phyloP scores from a whole-genome alignment of 2,797 vertebrate species.

The Lutjanus campechanus region DNA sequence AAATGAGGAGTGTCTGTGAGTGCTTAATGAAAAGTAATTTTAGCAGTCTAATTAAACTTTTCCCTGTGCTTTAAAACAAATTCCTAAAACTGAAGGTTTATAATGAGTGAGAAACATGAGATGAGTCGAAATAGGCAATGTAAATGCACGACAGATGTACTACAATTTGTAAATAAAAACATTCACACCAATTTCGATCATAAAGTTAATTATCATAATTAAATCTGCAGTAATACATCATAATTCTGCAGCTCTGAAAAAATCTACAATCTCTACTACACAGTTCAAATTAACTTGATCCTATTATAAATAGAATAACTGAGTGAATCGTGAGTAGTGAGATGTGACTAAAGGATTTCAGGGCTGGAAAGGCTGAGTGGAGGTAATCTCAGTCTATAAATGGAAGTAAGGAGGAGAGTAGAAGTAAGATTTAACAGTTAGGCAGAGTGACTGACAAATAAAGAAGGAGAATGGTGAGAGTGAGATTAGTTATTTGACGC shows the following conservation, averaged over 20 bases:
- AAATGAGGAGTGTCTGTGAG: slow-evolving; percentile 1
- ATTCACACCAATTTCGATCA: background rate
- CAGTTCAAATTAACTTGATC: background rate
- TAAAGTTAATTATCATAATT: background rate
- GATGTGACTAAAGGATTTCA: slow-evolving; percentile 18
- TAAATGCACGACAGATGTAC: background rate
- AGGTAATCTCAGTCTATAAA: slow-evolving; percentile 20
- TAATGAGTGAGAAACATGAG: background rate
- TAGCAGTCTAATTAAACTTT: background rate
- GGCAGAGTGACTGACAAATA: slow-evolving; percentile 31
- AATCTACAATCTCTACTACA: background rate
- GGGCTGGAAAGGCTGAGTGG: background rate
- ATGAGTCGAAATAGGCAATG: background rate
- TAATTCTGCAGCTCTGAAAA: slow-evolving; percentile 5
- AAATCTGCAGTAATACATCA: background rate
- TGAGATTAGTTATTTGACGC: slow-evolving; percentile 21
- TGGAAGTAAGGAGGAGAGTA: background rate
- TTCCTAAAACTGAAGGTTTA: background rate
- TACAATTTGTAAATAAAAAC: background rate
- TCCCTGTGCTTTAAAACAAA: background rate
- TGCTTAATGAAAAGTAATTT: slow-evolving; percentile 5
- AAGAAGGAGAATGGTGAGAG: background rate
- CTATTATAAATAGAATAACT: slow-evolving; percentile 14
- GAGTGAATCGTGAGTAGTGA: background rate
- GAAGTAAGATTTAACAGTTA: slow-evolving; percentile 14